Evolutionary conservation across 2,113 vertebrate genomes (phyloP).

Genomic region (Cisticola juncidis): DNA sequence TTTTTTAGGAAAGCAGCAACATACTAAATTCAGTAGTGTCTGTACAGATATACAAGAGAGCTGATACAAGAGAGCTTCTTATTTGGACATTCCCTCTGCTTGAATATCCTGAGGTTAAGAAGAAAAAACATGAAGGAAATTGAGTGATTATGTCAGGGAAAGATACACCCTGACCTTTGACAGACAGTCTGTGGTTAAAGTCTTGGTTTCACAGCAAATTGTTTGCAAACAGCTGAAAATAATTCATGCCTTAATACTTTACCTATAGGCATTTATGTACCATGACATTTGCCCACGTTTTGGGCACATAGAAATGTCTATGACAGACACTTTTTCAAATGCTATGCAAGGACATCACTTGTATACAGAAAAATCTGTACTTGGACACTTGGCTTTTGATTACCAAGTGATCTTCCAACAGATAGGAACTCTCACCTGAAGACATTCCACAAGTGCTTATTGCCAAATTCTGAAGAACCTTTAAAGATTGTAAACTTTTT

Average conservation of each 20-base stretch:
- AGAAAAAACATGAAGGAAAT: background rate
- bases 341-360: background rate
- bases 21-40: background rate
- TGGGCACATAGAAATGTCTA: background rate
- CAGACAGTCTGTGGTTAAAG: background rate
- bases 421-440: background rate
- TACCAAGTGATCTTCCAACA: background rate
- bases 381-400: background rate
- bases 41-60: background rate
- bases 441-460: background rate
- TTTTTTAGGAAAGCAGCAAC: background rate
- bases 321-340: background rate
- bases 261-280: background rate
- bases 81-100: background rate
- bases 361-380: background rate
- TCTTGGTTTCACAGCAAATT: background rate
- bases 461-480: background rate
- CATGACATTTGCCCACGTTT: background rate
- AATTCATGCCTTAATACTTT: background rate
- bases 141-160: background rate
- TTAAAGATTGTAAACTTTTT: background rate
- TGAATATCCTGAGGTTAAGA: background rate
- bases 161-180: background rate
- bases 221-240: background rate
- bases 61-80: too few relatives aligned